Base-by-base conservation (phyloP, 2,888 invertebrate species). In the Calameuta pallipes region DNA sequence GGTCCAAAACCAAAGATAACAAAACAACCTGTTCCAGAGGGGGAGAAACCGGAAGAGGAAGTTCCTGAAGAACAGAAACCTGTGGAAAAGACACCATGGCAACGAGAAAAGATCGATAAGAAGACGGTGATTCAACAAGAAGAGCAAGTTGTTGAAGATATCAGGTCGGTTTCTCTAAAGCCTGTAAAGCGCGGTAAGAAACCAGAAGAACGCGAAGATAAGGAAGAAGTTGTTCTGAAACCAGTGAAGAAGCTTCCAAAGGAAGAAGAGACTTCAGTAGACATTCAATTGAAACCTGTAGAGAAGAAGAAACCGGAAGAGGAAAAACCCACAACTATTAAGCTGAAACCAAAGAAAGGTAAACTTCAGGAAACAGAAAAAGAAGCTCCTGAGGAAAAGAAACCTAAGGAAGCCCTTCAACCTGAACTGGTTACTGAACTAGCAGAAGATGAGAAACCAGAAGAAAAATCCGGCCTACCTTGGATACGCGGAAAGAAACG, bases 61-160 rank as follows among this genome's bases (percentile, higher is more conserved):
- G 87, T 75, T 84, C 73, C 80, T 80, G 34, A 87, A 84, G 80
- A 83, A 81, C 76, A 82, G 76, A 78, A 85, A 76, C 79, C 79
- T n/a, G 78, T 82, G 13, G 82, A 85, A 80, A 80, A 85, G 74
- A 78, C 85, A 90, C 82, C 83, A 88, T 36, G 92, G 91, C 30
- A 92, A 92, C 70, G 70, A 86, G 91, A 91, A 41, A 90, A 80
- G 31, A 82, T 92, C 75, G 90, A 91, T 4, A 78, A 86, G 78
- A 85, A 88, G 33, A 85, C 89, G 79, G 87, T 90, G 76, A 80
- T 80, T 83, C 85, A 90, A 79, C 41, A 77, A 34, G 74, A 75
- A 9, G 75, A 77, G 76, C 75, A 82, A 81, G 77, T 79, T 69
- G 69, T 77, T 2, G 71, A 81, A 37, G 76, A 79, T 75, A 78